Conservation (phyloP, 2,113 vertebrate species). For the Nestor notabilis region DNA sequence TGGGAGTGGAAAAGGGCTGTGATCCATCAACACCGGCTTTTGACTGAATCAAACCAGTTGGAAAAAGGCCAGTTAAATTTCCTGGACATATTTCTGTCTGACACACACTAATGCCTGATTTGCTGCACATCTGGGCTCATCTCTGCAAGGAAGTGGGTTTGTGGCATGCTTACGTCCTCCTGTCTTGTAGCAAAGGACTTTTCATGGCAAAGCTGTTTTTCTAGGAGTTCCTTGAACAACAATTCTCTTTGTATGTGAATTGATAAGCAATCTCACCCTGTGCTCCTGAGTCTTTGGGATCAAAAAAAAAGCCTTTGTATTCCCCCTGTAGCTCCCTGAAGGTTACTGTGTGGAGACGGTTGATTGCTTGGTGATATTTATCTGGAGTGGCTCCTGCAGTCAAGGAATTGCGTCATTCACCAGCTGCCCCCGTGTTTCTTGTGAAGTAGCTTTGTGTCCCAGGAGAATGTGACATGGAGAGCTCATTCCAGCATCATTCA, state of each 20-base stretch:
- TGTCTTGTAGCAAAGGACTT: neutral
- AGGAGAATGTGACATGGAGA: neutral
- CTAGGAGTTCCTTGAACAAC: neutral
- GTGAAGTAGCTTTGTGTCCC: neutral
- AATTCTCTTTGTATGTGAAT: neutral
- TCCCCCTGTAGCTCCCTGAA: constrained; percentile 65
- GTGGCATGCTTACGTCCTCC: neutral
- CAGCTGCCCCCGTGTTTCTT: neutral
- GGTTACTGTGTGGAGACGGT: constrained; percentile 57
- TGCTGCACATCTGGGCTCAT: neutral
- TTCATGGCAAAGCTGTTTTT: neutral
- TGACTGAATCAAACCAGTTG: neutral
- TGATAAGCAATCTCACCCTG: neutral
- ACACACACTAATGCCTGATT: neutral
- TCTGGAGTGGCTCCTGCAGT: constrained; percentile 76
- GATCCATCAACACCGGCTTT: neutral
- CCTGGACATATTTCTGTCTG: neutral
- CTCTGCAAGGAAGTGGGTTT: neutral
- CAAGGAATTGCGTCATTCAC: constrained; percentile 68
- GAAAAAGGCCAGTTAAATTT: neutral
- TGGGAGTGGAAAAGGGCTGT: neutral
- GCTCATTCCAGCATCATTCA: neutral
- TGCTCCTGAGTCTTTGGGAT: constrained; percentile 16
- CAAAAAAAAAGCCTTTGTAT: constrained; percentile 75
- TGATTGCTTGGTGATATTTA: constrained; percentile 82